phyloP scores from a whole-genome alignment of 2,797 vertebrate genomes.

The Pipistrellus pipistrellus region DNA sequence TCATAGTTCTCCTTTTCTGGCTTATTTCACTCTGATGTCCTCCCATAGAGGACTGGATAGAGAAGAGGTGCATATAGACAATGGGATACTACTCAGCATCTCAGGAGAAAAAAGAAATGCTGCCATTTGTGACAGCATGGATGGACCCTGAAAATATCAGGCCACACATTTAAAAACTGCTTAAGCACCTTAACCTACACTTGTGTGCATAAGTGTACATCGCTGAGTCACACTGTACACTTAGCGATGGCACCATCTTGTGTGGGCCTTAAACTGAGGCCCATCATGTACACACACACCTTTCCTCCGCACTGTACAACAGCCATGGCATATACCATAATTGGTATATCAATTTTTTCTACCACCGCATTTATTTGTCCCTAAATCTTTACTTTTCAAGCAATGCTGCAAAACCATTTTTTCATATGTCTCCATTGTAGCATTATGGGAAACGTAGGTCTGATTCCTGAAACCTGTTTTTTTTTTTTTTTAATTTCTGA shows the following conservation, averaged over 20 bases:
- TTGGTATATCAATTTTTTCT: no score
- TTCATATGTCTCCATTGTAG: fast-evolving
- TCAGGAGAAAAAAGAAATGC: not conserved
- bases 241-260: not conserved
- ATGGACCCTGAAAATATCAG: not conserved
- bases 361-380: not conserved
- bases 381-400: not conserved
- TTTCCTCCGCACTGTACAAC: fast-evolving
- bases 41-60: not conserved
- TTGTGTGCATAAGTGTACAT: fast-evolving
- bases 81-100: not conserved
- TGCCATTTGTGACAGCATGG: not conserved
- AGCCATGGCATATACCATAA: fast-evolving
- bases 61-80: not conserved
- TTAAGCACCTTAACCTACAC: not conserved
- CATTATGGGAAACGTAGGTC: no score
- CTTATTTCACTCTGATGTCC: not conserved
- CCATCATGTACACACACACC: not conserved
- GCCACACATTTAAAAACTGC: no score
- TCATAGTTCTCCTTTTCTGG: not conserved
- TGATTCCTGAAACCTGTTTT: no score
- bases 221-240: not conserved
- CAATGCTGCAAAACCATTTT: no score
- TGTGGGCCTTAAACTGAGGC: not conserved
- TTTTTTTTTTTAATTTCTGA: no score